Conservation (phyloP, 2,797 vertebrate species). For the Caiman crocodilus region DNA sequence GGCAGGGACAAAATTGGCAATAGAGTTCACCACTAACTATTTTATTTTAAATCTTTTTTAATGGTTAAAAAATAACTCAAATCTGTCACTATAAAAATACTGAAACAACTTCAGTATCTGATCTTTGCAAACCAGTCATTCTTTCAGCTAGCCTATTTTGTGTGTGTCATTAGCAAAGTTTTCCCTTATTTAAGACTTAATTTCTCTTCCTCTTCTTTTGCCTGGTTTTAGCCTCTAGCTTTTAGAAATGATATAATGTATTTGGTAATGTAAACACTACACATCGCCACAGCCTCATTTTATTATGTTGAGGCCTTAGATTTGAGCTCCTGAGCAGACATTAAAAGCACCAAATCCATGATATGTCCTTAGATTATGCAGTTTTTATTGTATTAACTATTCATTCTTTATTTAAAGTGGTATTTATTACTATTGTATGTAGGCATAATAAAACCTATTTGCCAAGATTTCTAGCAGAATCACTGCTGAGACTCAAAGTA, state of each 20-base stretch:
- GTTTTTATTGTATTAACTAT: constrained; percentile 15
- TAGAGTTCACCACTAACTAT: constrained; percentile 80
- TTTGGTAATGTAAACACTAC: constrained; percentile 46
- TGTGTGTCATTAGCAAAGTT: neutral
- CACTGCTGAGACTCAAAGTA: neutral
- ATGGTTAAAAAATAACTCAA: constrained; percentile 35
- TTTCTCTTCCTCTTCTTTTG: constrained; percentile 44
- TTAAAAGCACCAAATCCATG: constrained; percentile 59
- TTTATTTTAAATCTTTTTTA: constrained; percentile 70
- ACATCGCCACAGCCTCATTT: constrained; percentile 54
- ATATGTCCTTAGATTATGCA: constrained; percentile 60
- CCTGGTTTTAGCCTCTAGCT: constrained; percentile 65
- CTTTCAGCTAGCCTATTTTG: neutral
- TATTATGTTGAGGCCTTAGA: constrained; percentile 61
- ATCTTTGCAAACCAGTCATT: neutral
- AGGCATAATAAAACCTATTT: constrained; percentile 45
- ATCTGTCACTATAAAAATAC: neutral
- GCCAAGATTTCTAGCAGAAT: neutral
- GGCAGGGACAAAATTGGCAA: constrained; percentile 79
- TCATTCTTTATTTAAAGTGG: neutral
- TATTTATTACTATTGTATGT: constrained; percentile 45
- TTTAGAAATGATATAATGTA: constrained; percentile 37
- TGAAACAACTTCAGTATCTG: neutral
- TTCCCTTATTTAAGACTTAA: neutral
- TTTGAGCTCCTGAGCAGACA: constrained; percentile 54